Conservation (phyloP, 2,113 vertebrate genomes). For the Gopherus flavomarginatus region DNA sequence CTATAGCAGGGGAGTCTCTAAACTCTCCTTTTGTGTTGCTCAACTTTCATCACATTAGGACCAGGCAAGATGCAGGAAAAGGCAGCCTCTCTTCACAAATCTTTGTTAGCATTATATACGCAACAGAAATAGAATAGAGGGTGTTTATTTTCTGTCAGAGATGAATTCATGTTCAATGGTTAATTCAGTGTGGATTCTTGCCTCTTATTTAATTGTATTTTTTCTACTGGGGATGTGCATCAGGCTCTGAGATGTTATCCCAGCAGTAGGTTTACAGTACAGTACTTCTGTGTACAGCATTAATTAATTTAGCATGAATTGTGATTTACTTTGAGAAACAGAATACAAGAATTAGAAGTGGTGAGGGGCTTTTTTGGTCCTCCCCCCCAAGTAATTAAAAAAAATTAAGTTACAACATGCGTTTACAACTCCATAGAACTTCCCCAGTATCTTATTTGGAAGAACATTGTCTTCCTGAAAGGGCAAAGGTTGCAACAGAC, state of each 20-base stretch:
- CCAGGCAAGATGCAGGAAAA: not conserved
- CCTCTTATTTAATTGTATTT: not conserved
- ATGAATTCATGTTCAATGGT: not conserved
- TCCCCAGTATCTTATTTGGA: not conserved
- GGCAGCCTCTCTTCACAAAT: not conserved
- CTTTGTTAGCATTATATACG: not conserved
- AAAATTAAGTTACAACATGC: constrained; percentile 9
- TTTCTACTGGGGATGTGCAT: not conserved
- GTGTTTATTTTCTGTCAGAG: not conserved
- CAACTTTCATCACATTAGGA: not conserved
- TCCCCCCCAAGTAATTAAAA: constrained; percentile 17
- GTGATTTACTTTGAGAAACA: not conserved
- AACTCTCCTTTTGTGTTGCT: not conserved
- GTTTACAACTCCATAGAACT: not conserved
- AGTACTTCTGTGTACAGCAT: not conserved
- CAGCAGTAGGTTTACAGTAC: not conserved
- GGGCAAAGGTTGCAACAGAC: fast-evolving
- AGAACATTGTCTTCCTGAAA: not conserved
- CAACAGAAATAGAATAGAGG: not conserved
- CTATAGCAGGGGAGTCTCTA: not conserved
- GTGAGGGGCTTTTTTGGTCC: not conserved
- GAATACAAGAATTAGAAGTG: not conserved
- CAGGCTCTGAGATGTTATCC: not conserved
- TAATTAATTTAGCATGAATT: constrained; percentile 7
- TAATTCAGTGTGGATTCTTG: not conserved